Conservation (phyloP, 2,113 vertebrate genomes). For the Fregata magnificens region DNA sequence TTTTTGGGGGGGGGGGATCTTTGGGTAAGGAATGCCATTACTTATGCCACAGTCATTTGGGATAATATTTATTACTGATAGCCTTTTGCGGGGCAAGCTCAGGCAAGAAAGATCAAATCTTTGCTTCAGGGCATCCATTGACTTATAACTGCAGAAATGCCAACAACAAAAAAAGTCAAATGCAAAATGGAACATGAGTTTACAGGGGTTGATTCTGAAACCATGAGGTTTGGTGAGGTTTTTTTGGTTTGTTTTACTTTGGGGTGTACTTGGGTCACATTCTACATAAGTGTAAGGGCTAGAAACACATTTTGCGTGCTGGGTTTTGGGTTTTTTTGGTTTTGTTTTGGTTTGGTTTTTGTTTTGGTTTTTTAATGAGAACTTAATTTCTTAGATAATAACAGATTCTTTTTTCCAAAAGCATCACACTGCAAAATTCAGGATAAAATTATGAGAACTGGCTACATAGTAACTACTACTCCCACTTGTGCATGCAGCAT, state of each 20-base stretch:
- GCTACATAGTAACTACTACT: neutral
- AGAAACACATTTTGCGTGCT: neutral
- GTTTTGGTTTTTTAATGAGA: neutral
- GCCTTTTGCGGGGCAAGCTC: neutral
- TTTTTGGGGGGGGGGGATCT: neutral
- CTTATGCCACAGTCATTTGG: constrained; percentile 26
- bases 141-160: constrained; percentile 18
- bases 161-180: neutral
- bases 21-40: constrained; percentile 40
- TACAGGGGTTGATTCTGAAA: neutral
- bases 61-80: constrained; percentile 24
- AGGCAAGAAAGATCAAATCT: constrained; percentile 42
- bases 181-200: neutral
- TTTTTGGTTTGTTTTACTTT: neutral
- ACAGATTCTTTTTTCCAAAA: neutral
- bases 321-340: neutral
- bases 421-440: neutral
- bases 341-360: too few species aligned
- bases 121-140: constrained; percentile 27
- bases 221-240: neutral
- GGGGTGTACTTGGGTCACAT: neutral
- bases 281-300: neutral
- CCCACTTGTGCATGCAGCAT: neutral
- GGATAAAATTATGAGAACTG: neutral
- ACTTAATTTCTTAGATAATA: neutral